Conservation (phyloP, 2,113 vertebrate species). For the Serilophus lunatus region DNA sequence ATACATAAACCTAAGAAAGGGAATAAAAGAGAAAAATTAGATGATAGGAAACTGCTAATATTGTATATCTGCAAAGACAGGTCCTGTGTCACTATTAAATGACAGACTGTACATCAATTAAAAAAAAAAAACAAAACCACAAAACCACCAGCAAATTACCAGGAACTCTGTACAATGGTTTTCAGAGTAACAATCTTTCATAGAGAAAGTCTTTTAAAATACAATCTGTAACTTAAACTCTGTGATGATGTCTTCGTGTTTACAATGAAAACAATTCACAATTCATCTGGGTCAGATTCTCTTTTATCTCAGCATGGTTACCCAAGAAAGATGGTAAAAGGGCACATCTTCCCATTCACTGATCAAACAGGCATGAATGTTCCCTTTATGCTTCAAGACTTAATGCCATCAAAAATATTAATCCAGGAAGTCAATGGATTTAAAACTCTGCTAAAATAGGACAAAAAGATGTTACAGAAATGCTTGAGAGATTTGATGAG, state of each 20-base stretch:
- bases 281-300: neutral
- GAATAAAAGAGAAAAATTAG: neutral
- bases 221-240: neutral
- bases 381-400: neutral
- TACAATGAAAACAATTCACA: neutral
- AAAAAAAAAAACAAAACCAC: neutral
- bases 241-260: neutral
- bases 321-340: neutral
- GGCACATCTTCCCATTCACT: neutral
- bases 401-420: neutral
- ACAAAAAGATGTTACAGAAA: neutral
- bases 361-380: neutral
- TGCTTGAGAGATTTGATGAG: neutral
- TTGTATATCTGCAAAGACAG: neutral
- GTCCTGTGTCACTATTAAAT: neutral
- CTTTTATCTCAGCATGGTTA: neutral
- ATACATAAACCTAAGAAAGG: constrained; percentile 81
- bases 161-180: neutral
- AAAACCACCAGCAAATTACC: neutral
- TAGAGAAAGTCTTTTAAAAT: neutral
- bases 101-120: neutral
- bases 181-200: neutral
- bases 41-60: neutral
- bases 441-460: neutral
- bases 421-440: neutral